Evolutionary conservation across 2,797 vertebrate genomes (phyloP).

Genomic region (Mus spretus): DNA sequence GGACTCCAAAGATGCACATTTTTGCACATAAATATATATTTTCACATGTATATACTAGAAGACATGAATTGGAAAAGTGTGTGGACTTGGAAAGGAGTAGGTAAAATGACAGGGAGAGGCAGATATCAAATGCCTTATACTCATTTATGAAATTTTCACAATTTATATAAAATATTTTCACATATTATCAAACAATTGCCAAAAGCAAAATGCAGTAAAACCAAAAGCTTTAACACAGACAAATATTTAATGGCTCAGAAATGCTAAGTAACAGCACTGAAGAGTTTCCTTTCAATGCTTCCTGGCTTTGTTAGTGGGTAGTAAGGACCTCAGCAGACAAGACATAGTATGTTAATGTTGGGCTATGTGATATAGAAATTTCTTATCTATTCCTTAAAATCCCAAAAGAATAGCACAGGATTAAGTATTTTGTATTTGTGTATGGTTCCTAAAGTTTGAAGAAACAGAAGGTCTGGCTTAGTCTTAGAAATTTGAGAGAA

Average conservation of each 20-base stretch:
- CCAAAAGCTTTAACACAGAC: background rate
- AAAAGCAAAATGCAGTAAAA: background rate
- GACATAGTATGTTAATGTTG: background rate
- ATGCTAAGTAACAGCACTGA: background rate
- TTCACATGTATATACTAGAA: background rate
- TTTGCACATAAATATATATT: background rate
- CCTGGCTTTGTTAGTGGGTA: background rate
- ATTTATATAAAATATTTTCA: background rate
- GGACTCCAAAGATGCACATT: background rate
- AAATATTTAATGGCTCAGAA: background rate
- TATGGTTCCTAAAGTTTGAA: background rate
- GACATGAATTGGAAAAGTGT: background rate
- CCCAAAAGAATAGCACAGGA: background rate
- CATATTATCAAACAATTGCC: background rate
- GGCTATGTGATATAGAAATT: background rate
- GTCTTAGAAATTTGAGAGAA: too few relatives aligned
- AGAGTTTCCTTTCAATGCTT: background rate
- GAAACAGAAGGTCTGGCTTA: background rate
- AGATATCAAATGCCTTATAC: background rate
- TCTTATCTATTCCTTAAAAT: background rate
- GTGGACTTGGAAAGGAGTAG: fast-evolving
- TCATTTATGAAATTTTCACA: background rate
- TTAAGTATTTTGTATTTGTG: background rate
- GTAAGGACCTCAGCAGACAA: background rate
- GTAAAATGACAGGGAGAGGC: background rate